A percentile compares a stretch with the other conserved stretches of the same genome.
Conservation (phyloP, 2,888 invertebrate genomes). For the Pogonocherus hispidulus region DNA sequence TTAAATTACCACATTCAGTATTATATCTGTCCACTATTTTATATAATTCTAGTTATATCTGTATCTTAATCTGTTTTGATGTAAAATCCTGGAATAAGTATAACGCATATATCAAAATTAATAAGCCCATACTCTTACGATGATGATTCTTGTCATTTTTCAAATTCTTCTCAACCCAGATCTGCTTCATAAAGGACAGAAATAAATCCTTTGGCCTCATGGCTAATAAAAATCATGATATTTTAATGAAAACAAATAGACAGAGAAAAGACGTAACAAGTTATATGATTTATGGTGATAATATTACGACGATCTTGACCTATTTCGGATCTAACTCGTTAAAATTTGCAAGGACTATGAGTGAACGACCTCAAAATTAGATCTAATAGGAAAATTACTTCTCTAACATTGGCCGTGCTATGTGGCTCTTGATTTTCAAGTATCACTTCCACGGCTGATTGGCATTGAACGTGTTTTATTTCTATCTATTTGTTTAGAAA, state of each 20-base stretch:
- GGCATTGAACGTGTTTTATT: background rate
- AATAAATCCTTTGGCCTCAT: background rate
- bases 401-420: slow-evolving; percentile 39
- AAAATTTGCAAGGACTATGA: slow-evolving; percentile 21
- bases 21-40: too few species aligned
- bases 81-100: too few species aligned
- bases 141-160: too few species aligned
- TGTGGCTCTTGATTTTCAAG: slow-evolving; percentile 22
- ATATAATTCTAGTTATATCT: too few species aligned
- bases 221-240: background rate
- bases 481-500: too few species aligned
- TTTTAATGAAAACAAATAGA: background rate
- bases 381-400: slow-evolving; percentile 24
- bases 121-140: too few species aligned
- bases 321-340: slow-evolving; percentile 37
- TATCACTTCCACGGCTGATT: slow-evolving; percentile 30
- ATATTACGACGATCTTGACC: slow-evolving; percentile 43
- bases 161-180: too few species aligned
- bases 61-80: too few species aligned
- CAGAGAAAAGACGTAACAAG: slow-evolving; percentile 5
- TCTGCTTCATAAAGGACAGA: too few species aligned
- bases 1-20: too few species aligned
- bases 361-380: slow-evolving; percentile 33
- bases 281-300: slow-evolving; percentile 8
- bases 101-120: too few species aligned